Evolutionary conservation across 2,888 invertebrate genomes (phyloP), one percentile per base, ranked within the genome.

Genomic region (Eristalinus aeneus): DNA sequence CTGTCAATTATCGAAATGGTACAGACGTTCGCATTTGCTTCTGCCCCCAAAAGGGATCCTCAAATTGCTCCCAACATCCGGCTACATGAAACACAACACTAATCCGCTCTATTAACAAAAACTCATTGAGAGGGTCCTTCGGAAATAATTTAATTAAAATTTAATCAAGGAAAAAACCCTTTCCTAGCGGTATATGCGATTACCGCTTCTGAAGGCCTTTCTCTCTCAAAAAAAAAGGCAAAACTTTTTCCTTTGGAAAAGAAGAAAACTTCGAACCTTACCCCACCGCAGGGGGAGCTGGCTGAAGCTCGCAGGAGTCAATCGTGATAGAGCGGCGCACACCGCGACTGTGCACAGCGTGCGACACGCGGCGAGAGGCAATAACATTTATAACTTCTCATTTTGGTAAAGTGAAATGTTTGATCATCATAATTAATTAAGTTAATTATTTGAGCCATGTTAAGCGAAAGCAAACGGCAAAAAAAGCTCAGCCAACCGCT

Each of bases 371-470:
- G 75, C 67, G 46, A 3, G 56, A 11, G 56, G 34, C 61, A 34
- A 75, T 74, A 75, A 67, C 67, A 58, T 67, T 75, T 60, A 36
- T 60, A 67, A 75, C 75, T 67, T 67, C 60, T 53, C 60, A 46
- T 75, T 75, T 67, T 12, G 67, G 46, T 60, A 67, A 75, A 67
- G 75, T 75, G 60, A 67, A 75, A 75, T 75, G 60, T 67, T 67
- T 75, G 67, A 75, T 67, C 75, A 75, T 75, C 75, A 67, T 75
- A 75, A 75, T 75, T 75, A 75, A 75, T 75, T 75, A 60, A 75
- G 58, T 75, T 46, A 20, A 60, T 58, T 74, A 74, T 56, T 65
- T 56, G 31, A 65, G 65, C 56, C 54, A 74, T 74, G 74, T 74
- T 64, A 32, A 9, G 34, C 36, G 56, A 6, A 34, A 63, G 16